Evolutionary conservation across 1,140 invertebrate species (phyloP).

Genomic region (Cydia pomonella): DNA sequence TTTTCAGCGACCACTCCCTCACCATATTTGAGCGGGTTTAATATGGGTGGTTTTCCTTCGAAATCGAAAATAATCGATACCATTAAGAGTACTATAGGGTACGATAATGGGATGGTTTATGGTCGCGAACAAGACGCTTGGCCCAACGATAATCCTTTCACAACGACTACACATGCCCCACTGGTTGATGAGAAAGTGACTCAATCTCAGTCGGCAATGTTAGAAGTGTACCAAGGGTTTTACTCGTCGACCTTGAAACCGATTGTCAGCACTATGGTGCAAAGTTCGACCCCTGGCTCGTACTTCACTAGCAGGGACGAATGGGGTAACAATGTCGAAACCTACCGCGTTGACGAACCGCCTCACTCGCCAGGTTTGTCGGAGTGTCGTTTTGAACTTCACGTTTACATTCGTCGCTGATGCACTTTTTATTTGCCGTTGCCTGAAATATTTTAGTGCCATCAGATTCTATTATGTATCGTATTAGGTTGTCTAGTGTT

Average conservation of each 20-base stretch:
- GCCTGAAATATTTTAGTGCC: constrained; percentile 54
- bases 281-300: constrained; percentile 58
- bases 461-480: constrained; percentile 50
- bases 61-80: constrained; percentile 73
- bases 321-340: constrained; percentile 73
- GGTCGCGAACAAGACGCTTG: constrained; percentile 69
- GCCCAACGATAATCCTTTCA: constrained; percentile 79
- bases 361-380: constrained; percentile 78
- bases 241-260: constrained; percentile 76
- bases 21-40: constrained; percentile 56
- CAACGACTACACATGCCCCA: constrained; percentile 71
- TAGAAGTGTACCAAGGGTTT: constrained; percentile 79
- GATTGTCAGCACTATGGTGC: constrained; percentile 63
- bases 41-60: constrained; percentile 63
- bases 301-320: constrained; percentile 66
- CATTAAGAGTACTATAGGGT: constrained; percentile 73
- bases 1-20: constrained; percentile 74
- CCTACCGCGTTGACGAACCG: constrained; percentile 77
- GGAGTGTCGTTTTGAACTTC: constrained; percentile 65
- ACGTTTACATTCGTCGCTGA: constrained; percentile 45
- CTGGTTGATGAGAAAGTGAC: constrained; percentile 72
- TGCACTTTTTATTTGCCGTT: constrained; percentile 52
- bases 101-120: constrained; percentile 59
- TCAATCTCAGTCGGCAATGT: constrained; percentile 75
- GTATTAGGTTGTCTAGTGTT: constrained; percentile 29